Evolutionary conservation across 2,797 vertebrate species (phyloP).

Genomic region (Diplodus puntazzo): DNA sequence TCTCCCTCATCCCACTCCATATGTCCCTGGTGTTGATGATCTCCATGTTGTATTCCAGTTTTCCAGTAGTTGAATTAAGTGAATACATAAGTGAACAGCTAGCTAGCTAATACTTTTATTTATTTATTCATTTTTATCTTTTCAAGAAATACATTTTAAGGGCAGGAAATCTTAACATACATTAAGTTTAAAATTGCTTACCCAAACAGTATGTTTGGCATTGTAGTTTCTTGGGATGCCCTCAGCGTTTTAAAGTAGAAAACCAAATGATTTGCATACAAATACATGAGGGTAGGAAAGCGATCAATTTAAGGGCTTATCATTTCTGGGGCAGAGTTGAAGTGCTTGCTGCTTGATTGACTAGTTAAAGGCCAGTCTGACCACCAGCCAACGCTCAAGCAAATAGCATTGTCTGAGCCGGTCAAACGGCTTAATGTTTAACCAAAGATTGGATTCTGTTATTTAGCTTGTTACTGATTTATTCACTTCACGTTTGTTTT

Average conservation of each 20-base stretch:
- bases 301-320: slow-evolving; percentile 1
- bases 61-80: too few relatives aligned
- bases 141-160: background rate
- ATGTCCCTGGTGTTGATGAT: too few relatives aligned
- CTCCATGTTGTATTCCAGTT: too few relatives aligned
- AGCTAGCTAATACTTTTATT: too few relatives aligned
- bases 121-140: background rate
- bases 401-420: background rate
- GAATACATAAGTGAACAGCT: too few relatives aligned
- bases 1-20: too few relatives aligned
- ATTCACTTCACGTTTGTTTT: background rate
- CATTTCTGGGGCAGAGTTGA: slow-evolving; percentile 29
- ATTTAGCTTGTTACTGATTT: background rate
- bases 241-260: background rate
- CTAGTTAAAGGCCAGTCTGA: slow-evolving; percentile 16
- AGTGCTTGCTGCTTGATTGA: slow-evolving; percentile 5
- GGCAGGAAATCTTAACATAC: background rate
- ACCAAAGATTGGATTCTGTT: background rate
- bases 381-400: background rate
- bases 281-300: background rate
- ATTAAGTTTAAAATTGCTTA: background rate
- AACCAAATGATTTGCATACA: slow-evolving; percentile 22
- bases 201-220: too few relatives aligned
- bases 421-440: slow-evolving; percentile 24
- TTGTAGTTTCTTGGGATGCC: background rate